Base-by-base conservation (phyloP, 1,140 invertebrate species). In the Mizuhopecten yessoensis region DNA sequence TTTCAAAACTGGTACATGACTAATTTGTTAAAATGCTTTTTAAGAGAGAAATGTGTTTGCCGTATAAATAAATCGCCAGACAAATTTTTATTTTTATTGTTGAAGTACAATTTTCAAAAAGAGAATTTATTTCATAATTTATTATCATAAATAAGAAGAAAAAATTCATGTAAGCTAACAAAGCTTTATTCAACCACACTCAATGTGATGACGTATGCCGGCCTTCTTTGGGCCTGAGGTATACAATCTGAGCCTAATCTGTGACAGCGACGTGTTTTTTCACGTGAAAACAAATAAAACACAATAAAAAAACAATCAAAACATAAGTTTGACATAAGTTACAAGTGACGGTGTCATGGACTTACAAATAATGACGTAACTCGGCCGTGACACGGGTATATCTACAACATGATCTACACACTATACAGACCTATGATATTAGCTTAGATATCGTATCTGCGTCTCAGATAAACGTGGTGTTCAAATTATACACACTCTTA, bases 261-360 rank as follows among this genome's bases (percentile, higher is more conserved):
- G 23, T 75, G 57, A 75, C 57, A 75, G 20, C 57, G 57, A 75
- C 15, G 23, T 75, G 57, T 75, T 75, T 75, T 75, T n/a, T 75
- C n/a, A 75, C n/a, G 11, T 75, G 23, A 75, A 75, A 29, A 75
- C 7, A n/a, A 29, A 75, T 75, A 75, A 75, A n/a, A 75, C 57
- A 29, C 5, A 2, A n/a, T 75, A 29, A 29, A 75, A 20, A 75
- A 75, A 75, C 57, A 75, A n/a, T 29, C 7, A 3, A 29, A 75
- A 9, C 57, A 75, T 17, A 17, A 0, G 57, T 75, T n/a, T 75
- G 57, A 75, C 57, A 75, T n/a, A 29, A 75, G 42, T 1, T 20
- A 10, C 17, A 45, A 1, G n/a, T 29, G 57, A n/a, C 3, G 23
- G 57, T 75, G 57, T 75, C 57, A 75, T 29, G 29, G 29, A 75